These are phyloP conservation scores for Urosaurus nigricauda DNA, from an alignment of 2,797 vertebrate genomes.

Conservation along the genomic window DNA sequence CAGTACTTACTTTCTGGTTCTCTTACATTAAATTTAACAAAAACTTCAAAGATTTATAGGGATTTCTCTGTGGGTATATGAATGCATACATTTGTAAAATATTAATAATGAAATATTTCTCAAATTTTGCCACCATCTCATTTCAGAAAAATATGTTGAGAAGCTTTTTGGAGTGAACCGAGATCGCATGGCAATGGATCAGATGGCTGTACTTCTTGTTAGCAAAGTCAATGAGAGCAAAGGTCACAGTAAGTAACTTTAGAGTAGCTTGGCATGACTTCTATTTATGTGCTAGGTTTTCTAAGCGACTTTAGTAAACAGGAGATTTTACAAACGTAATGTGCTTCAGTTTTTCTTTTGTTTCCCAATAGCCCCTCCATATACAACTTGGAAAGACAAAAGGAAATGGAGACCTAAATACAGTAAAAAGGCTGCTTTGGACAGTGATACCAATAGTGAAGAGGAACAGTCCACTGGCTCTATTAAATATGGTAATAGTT, in stretches of 20 bases:
- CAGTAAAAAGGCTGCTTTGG: constrained; percentile 74
- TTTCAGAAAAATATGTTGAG: constrained; percentile 93
- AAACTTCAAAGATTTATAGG: background rate
- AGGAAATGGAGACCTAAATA: constrained; percentile 91
- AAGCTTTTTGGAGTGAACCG: constrained; percentile 93
- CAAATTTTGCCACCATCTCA: constrained; percentile 45
- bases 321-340: background rate
- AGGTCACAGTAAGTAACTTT: constrained; percentile 86
- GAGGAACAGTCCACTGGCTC: constrained; percentile 74
- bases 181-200: constrained; percentile 94
- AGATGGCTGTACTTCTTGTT: constrained; percentile 97
- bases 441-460: constrained; percentile 84
- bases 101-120: background rate
- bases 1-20: background rate
- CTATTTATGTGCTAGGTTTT: background rate
- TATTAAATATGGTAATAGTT: constrained; percentile 82
- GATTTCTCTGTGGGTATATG: background rate
- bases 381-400: constrained; percentile 93
- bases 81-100: constrained; percentile 17
- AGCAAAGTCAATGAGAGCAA: constrained; percentile 96
- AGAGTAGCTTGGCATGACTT: background rate
- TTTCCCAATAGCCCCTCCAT: constrained; percentile 88
- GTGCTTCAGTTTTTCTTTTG: background rate
- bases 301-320: background rate
- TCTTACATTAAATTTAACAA: background rate